Conservation (phyloP, 2,113 vertebrate species). For the Pygoscelis antarcticus region DNA sequence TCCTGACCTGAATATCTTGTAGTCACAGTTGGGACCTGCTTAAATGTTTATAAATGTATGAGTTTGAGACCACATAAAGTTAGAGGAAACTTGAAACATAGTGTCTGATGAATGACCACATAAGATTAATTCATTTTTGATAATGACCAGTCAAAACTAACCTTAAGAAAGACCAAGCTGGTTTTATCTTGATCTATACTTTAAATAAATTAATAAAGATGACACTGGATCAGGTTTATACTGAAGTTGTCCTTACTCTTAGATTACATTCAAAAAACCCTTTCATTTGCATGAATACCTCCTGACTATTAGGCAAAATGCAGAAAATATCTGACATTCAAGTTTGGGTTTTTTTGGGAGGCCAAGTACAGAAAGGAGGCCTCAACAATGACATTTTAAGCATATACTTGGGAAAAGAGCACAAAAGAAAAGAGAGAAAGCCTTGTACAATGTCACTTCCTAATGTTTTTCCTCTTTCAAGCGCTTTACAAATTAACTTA, state of each 20-base stretch:
- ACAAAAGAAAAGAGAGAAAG: background rate
- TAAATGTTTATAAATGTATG: fast-evolving
- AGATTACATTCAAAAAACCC: background rate
- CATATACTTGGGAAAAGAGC: too few relatives aligned
- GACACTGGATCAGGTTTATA: background rate
- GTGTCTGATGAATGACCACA: background rate
- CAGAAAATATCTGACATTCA: background rate
- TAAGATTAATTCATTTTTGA: background rate
- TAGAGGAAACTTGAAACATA: background rate
- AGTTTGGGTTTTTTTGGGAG: background rate
- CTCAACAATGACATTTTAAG: background rate
- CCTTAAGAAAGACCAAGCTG: background rate
- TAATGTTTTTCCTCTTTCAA: background rate
- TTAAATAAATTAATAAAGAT: background rate
- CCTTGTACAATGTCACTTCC: background rate
- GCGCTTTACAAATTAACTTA: background rate
- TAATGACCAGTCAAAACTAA: background rate
- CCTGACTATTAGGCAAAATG: background rate
- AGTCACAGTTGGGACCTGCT: background rate
- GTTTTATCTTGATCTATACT: background rate
- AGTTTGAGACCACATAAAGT: background rate
- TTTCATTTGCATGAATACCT: background rate
- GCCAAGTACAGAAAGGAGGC: background rate
- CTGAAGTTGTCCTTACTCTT: background rate
- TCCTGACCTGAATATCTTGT: background rate